A percentile compares a stretch with the other conserved stretches of the same genome.
Conservation (phyloP, 2,888 invertebrate genomes). For the Lithophane ornitopus region DNA sequence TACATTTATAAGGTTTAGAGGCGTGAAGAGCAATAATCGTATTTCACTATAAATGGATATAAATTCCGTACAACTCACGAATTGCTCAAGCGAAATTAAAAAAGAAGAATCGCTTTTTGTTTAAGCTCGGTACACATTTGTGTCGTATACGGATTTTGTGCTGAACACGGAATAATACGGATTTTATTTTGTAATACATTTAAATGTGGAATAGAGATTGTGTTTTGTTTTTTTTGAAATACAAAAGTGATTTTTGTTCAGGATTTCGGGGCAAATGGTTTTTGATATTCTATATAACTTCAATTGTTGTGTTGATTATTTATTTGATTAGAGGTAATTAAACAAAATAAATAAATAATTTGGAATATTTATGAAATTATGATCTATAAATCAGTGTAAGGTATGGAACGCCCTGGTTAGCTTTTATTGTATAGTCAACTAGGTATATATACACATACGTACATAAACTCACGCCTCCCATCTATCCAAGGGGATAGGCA, state of each 20-base stretch:
- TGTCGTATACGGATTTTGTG: conserved; percentile 9
- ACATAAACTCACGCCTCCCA: too few relatives aligned
- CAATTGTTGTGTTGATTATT: too few relatives aligned
- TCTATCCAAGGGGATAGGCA: too few relatives aligned
- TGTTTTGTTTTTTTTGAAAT: conserved; percentile 11
- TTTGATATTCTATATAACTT: background rate
- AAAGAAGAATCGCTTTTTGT: conserved; percentile 55
- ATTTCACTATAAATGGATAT: conserved; percentile 62
- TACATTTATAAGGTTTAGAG: conserved; percentile 39
- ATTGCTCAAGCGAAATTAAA: conserved; percentile 64
- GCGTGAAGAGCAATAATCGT: conserved; percentile 63
- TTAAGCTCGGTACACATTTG: conserved; percentile 40
- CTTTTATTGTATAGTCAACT: background rate
- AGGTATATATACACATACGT: too few relatives aligned
- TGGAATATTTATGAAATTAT: too few relatives aligned
- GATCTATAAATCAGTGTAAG: too few relatives aligned
- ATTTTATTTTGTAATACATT: conserved; percentile 15
- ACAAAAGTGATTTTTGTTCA: background rate
- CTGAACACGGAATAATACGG: conserved; percentile 1
- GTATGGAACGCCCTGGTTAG: too few relatives aligned
- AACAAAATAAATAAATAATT: too few relatives aligned
- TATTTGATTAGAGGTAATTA: too few relatives aligned
- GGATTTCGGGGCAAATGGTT: background rate
- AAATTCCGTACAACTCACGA: conserved; percentile 53
- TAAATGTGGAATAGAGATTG: conserved; percentile 11